Conservation (phyloP, 2,888 invertebrate species). For the Platynereis dumerilii region DNA sequence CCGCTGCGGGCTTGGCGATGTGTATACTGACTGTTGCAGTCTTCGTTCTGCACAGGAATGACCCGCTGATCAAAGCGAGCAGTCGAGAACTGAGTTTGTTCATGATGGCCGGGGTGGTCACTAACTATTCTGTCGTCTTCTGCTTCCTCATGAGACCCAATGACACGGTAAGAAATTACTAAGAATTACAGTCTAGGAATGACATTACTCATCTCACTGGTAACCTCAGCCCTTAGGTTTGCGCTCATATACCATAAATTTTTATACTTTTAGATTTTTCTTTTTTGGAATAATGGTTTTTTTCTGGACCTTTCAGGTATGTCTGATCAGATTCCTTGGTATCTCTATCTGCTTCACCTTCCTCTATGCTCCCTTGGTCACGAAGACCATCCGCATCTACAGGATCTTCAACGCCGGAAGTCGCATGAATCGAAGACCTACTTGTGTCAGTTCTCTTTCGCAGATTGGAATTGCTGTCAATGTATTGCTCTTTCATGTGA, state of each 20-base stretch:
- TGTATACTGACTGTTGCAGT: not conserved
- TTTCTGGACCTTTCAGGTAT: not conserved
- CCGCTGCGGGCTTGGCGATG: not conserved
- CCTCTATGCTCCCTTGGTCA: constrained; percentile 40
- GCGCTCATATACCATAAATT: too few relatives aligned
- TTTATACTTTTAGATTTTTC: too few relatives aligned
- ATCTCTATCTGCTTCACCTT: constrained; percentile 41
- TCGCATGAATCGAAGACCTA: constrained; percentile 30
- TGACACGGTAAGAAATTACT: constrained; percentile 13
- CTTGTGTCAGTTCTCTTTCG: constrained; percentile 16
- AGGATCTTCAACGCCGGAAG: constrained; percentile 40
- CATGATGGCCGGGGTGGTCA: not conserved
- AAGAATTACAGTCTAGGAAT: too few relatives aligned
- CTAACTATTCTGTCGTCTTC: constrained; percentile 1
- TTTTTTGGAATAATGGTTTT: too few relatives aligned
- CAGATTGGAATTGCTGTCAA: constrained; percentile 17
- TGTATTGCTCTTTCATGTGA: constrained; percentile 18
- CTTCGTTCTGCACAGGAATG: not conserved
- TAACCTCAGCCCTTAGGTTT: too few relatives aligned
- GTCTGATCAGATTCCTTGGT: constrained; percentile 10
- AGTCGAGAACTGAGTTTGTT: constrained; percentile 1
- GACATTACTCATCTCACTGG: too few relatives aligned
- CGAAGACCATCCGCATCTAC: constrained; percentile 42
- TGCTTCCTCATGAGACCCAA: constrained; percentile 34
- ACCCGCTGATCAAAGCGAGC: not conserved